Conservation (phyloP, 2,797 vertebrate genomes). For the Pristis pectinata region DNA sequence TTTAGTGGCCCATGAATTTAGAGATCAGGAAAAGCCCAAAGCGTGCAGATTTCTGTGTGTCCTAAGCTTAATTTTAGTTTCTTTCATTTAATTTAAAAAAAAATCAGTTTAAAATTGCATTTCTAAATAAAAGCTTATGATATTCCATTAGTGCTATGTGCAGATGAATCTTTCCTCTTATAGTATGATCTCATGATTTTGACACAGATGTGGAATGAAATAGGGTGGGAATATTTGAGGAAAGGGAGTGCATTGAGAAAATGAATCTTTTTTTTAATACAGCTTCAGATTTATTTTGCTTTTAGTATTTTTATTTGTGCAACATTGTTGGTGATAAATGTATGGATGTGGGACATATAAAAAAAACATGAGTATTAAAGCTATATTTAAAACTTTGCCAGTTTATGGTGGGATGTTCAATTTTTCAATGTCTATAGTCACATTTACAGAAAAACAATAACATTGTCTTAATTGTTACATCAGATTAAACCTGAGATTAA, state of each 20-base stretch:
- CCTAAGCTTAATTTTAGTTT: background rate
- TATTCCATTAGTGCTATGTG: background rate
- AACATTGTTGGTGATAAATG: background rate
- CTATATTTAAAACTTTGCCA: background rate
- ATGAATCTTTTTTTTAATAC: background rate
- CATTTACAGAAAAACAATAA: background rate
- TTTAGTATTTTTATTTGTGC: background rate
- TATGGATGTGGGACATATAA: background rate
- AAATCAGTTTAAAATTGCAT: background rate
- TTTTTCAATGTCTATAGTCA: background rate
- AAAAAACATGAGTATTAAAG: background rate
- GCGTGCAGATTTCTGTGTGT: background rate
- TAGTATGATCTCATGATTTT: background rate
- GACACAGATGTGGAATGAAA: background rate
- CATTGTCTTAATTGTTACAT: background rate
- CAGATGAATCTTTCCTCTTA: background rate
- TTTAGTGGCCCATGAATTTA: background rate
- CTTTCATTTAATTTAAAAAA: background rate
- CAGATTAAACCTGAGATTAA: background rate
- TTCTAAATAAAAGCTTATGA: background rate
- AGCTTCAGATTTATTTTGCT: background rate
- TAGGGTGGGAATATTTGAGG: background rate
- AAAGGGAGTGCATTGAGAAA: background rate
- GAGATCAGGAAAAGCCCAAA: background rate
- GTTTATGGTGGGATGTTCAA: background rate